phyloP scores from a whole-genome alignment of 2,888 invertebrate genomes.

The Brachyptera putata region DNA sequence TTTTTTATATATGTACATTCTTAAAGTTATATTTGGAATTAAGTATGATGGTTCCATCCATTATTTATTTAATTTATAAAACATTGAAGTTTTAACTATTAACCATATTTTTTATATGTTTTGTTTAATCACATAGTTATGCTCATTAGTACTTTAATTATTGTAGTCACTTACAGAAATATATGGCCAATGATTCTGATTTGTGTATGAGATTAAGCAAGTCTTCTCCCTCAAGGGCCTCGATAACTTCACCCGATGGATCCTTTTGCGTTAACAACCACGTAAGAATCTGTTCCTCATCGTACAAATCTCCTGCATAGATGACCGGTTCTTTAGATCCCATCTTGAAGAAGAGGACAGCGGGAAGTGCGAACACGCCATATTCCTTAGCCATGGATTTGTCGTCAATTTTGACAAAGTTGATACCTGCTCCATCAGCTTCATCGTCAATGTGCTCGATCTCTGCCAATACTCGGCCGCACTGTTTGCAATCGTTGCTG shows the following conservation, averaged over 20 bases:
- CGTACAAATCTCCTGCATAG: slow-evolving; percentile 83
- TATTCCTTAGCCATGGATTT: slow-evolving; percentile 79
- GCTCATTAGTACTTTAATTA: neutral
- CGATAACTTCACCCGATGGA: slow-evolving; percentile 86
- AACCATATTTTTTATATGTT: neutral
- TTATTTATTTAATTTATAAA: neutral
- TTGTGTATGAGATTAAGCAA: slow-evolving; percentile 70
- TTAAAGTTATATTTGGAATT: no score
- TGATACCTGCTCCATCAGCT: slow-evolving; percentile 83
- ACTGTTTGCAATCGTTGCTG: slow-evolving; percentile 93
- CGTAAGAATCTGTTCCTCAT: slow-evolving; percentile 81
- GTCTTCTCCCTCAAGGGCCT: slow-evolving; percentile 78
- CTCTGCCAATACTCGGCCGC: slow-evolving; percentile 79
- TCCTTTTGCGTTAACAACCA: slow-evolving; percentile 91
- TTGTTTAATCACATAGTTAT: neutral
- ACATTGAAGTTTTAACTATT: neutral
- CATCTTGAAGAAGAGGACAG: slow-evolving; percentile 83
- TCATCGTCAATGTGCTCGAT: slow-evolving; percentile 93
- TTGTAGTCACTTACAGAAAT: slow-evolving; percentile 74
- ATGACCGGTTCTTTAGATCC: slow-evolving; percentile 86
- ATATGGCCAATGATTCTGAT: slow-evolving; percentile 79
- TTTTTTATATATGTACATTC: neutral
- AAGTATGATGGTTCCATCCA: no score
- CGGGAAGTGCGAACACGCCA: slow-evolving; percentile 87
- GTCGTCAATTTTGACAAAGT: slow-evolving; percentile 90